Base-by-base conservation (phyloP, 2,888 invertebrate genomes). In the Chloroclystis v-ata region DNA sequence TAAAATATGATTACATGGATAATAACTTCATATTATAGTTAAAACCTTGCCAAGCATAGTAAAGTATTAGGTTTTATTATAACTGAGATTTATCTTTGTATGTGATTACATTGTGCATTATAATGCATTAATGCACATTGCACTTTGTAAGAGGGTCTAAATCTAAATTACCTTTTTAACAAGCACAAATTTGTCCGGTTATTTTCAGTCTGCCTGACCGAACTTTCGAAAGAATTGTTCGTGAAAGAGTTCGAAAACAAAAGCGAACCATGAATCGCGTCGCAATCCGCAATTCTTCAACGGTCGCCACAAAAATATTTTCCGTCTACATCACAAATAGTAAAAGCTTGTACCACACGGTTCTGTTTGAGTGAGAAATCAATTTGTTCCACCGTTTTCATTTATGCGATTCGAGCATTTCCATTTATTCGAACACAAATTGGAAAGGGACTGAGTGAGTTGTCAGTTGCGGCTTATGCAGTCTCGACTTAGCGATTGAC, bases 341-440 rank as follows among this genome's bases (percentile, higher is more conserved):
- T 73, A 68, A 70, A 67, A 72, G 63, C 58, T 65, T 63, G 65
- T 65, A 64, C 65, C 63, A 63, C 67, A 64, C 66, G 70, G 78
- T 79, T 79, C 78, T 80, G 71, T 80, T 78, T 81, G 80, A 82
- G 80, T 82, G 83, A 82, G 84, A 83, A 85, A 84, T 83, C 85
- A 85, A 85, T 84, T 84, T 79, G 82, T 80, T 82, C 82, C 76
- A 76, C 76, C 82, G 73, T 76, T 82, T 84, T 83, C 83, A 84
- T 84, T 85, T 82, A 81, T 85, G 78, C 76, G 78, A 81, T 79
- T 75, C 76, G 70, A 78, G 76, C 76, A 70, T 73, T 82, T 75
- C 78, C 79, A 82, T 85, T 84, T 84, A 80, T 82, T 77, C 78
- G 75, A 76, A 79, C 79, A 76, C 78, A 82, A 85, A 85, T 86